Base-by-base conservation (phyloP, 2,113 vertebrate genomes). In the Triplophysa dalaica region DNA sequence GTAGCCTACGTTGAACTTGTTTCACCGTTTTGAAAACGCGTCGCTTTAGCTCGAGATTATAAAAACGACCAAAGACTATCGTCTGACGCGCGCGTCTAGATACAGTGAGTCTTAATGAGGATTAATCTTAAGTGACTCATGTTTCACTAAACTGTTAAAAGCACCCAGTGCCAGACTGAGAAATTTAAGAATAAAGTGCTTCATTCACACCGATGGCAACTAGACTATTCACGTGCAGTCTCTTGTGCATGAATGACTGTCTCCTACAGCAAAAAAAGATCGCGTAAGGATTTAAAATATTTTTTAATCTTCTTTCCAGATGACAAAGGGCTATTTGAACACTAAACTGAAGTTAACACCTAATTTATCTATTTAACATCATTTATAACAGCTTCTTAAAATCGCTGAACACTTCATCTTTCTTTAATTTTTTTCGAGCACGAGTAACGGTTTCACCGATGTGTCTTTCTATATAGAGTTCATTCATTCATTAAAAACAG, bases 141-240 rank as follows among this genome's bases (percentile, higher is more conserved):
- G 72, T 45, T 62, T 62, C 72, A 48, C 63, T 75, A 48, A 70
- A 54, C 26, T 56, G 26, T n/a, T 10, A 26, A n/a, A 22, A 2
- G 41, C 73, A 26, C 50, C 67, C 7, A 29, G 29, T 60, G 73
- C 21, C 73, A 62, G 22, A 13, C 56, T 14, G 56, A 45, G 38
- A 62, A 50, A 63, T 75, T 75, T 43, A 75, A 75, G 73, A 75
- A 63, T 50, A 4, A 50, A n/a, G 29, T 8, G 41, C 22, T 63
- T 29, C 73, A 75, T 75, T 75, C 73, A 75, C 60, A n/a, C 14
- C 1, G 22, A n/a, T 29, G 14, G 8, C 21, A 19, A 13, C 60
- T 38, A 75, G 63, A 63, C 60, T 21, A 50, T 75, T 75, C 73
- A 75, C 60, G 73, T 75, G 73, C 41, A 62, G 2, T 33, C 2